Conservation (phyloP, 2,797 vertebrate species). For the Lagocephalus sceleratus region DNA sequence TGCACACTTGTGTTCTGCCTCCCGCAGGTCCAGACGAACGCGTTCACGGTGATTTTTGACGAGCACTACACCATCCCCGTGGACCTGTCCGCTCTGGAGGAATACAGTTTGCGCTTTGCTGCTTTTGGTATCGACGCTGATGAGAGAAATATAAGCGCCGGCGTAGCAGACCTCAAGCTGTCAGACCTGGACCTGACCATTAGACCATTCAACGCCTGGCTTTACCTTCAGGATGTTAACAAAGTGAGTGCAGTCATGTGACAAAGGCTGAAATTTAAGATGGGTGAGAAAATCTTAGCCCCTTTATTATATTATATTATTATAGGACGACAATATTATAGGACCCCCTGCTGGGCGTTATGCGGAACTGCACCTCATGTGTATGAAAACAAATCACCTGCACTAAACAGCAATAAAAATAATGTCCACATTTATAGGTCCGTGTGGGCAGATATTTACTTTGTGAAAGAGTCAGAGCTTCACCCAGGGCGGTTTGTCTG, state of each 20-base stretch:
- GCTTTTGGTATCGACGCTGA: slow-evolving; percentile 89
- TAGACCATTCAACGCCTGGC: slow-evolving; percentile 92
- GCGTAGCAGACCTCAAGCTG: slow-evolving; percentile 89
- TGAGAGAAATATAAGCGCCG: slow-evolving; percentile 85
- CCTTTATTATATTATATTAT: no score
- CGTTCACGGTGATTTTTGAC: slow-evolving; percentile 88
- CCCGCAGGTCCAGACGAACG: slow-evolving; percentile 85
- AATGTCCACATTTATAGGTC: background rate
- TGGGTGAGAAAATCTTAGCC: no score
- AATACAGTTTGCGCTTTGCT: slow-evolving; percentile 87
- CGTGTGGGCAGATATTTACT: background rate
- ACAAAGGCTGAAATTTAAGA: background rate
- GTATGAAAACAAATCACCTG: background rate
- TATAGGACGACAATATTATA: slow-evolving; percentile 16
- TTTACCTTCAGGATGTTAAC: slow-evolving; percentile 93
- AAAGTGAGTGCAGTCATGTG: slow-evolving; percentile 72
- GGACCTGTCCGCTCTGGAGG: slow-evolving; percentile 81
- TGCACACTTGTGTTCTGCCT: background rate
- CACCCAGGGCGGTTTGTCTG: no score
- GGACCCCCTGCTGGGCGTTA: slow-evolving; percentile 33
- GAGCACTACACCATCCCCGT: slow-evolving; percentile 88
- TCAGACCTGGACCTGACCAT: slow-evolving; percentile 87
- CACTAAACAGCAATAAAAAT: background rate
- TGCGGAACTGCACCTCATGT: slow-evolving; percentile 20
- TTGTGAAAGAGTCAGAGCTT: background rate